Percentiles rank a stretch among this genome's conserved stretches.
These are phyloP conservation scores for Calypte anna DNA, from an alignment of 2,113 vertebrate species.

Conservation along the genomic window DNA sequence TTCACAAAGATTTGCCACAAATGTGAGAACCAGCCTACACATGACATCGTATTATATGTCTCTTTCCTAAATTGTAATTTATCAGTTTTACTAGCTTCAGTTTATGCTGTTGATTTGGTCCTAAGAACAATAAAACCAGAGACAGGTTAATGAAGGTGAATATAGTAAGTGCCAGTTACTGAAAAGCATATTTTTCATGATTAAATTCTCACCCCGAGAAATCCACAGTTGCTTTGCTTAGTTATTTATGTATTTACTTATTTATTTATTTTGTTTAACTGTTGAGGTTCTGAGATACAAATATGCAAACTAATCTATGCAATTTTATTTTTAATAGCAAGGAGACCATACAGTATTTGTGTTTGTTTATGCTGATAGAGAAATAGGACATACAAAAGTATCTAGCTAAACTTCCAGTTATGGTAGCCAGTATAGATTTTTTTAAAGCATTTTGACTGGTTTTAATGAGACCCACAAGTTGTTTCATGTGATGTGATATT, in stretches of 20 bases:
- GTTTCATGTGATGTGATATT: not conserved
- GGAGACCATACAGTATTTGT: not conserved
- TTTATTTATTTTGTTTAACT: not conserved
- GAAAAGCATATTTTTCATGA: not conserved
- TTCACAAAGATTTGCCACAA: not conserved
- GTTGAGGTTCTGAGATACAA: not conserved
- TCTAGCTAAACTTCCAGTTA: not conserved
- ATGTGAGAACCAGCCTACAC: not conserved
- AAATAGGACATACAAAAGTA: not conserved
- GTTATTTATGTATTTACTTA: not conserved
- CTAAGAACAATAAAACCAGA: not conserved
- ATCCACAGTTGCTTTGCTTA: not conserved
- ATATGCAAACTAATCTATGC: not conserved
- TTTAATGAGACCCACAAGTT: not conserved
- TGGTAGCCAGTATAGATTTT: not conserved
- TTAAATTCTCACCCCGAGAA: not conserved
- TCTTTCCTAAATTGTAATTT: not conserved
- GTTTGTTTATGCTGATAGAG: not conserved
- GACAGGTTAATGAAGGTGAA: not conserved
- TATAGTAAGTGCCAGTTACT: not conserved
- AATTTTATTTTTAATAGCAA: not conserved
- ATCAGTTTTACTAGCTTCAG: not conserved
- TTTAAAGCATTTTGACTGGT: not conserved
- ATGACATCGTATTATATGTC: rapidly evolving
- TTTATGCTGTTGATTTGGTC: not conserved